Evolutionary conservation across 1,140 invertebrate genomes (phyloP), one percentile per base, ranked within the genome.

Genomic region (Cataglyphis hispanica): DNA sequence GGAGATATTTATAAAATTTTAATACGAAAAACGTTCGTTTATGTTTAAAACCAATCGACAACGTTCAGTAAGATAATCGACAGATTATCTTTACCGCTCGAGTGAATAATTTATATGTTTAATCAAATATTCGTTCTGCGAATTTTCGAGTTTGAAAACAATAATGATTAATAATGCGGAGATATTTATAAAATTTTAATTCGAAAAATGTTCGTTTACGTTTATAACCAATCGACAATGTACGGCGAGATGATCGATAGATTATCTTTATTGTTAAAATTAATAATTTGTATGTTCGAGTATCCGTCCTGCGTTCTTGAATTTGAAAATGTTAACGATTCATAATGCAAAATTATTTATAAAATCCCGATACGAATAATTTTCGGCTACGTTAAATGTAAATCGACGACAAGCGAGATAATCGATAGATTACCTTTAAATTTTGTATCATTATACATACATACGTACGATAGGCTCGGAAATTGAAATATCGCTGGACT

Each of bases 401-500:
- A 67, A 25, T 43, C 4, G 7, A 50, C 2, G 16, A 31, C 25
- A 16, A 34, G 8, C 5, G 13, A 25, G n/a, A 0, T 67, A 67
- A 25, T 25, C 11, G 19, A 61, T 50, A 69, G 43, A 27, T 60
- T 60, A 27, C 0, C 4, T 56, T 34, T 70, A 63, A 63, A 34
- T 25, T 31, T 34, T 6, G 60, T 31, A 61, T 77, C 31, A 61
- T 76, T n/a, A 40, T 58, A 27, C 60, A 7, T 11, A 50, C 43
- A 34, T 22, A 66, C 10, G 3, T 27, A 31, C 56, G 72, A 43
- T 75, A 61, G 40, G 72, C 22, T 40, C 19, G 13, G 31, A 27
- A 31, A 75, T 75, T 75, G 72, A 75, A 75, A 75, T 75, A 75
- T 75, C 22, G 16, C 22, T 1, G 8, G 37, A n/a, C 60, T 43